These are phyloP conservation scores for Papilio polytes DNA, from an alignment of 1,140 invertebrate species.

Conservation along the genomic window DNA sequence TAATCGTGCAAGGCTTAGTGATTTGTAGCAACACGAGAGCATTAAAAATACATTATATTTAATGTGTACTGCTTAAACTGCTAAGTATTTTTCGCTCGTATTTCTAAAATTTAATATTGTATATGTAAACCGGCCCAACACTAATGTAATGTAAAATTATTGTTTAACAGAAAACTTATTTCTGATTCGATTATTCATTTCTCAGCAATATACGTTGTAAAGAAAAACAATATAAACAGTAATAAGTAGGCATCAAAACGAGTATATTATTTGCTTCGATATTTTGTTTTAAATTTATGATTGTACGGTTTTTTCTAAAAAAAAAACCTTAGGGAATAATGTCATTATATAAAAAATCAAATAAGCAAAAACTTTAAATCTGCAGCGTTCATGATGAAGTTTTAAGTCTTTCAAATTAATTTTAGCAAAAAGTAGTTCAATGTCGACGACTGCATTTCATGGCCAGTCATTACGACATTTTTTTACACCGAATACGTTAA, in stretches of 20 bases:
- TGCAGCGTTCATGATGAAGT: not conserved
- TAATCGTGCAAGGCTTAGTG: not conserved
- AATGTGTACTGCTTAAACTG: slow-evolving; percentile 3
- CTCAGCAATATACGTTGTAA: too few species aligned
- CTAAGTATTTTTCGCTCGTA: slow-evolving; percentile 1
- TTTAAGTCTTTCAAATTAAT: slow-evolving; percentile 6
- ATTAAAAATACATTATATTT: slow-evolving; percentile 29
- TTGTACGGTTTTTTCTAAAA: too few species aligned
- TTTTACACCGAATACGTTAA: not conserved
- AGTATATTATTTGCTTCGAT: too few species aligned
- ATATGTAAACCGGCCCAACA: not conserved
- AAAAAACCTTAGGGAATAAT: not conserved
- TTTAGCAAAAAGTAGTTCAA: not conserved
- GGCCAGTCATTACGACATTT: not conserved
- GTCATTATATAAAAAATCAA: not conserved
- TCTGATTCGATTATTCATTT: too few species aligned
- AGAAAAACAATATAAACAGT: not conserved
- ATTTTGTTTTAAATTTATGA: not conserved
- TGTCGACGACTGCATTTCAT: not conserved
- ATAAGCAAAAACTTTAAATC: not conserved
- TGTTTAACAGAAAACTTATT: not conserved
- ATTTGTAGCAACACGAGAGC: slow-evolving; percentile 15
- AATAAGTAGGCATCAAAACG: too few species aligned
- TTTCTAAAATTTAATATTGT: slow-evolving; percentile 3
- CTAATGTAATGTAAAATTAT: not conserved